Evolutionary conservation across 2,888 invertebrate genomes (phyloP), one percentile per base, ranked within the genome.

Genomic region (Abrostola tripartita): DNA sequence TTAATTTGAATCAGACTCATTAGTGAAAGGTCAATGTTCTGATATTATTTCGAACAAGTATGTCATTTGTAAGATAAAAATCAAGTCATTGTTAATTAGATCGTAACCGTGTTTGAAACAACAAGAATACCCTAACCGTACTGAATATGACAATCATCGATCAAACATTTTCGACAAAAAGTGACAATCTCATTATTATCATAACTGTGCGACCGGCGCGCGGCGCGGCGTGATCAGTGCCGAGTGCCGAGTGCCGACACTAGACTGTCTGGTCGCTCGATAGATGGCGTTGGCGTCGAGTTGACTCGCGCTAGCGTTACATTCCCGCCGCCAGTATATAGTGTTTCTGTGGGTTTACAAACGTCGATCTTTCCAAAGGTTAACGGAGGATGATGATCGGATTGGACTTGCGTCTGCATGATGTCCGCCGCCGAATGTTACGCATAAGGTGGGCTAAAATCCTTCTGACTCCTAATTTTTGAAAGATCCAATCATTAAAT

Each of bases 301-400:
- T 76, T 88, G 78, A 68, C 84, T 79, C 85, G 79, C 86, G 87
- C 70, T 85, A 86, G 81, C 76, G 84, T 86, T 87, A 74, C 70
- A 78, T 80, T 82, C 55, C 53, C 69, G 44, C 14, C 52, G 56
- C 8, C 7, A n/a, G 51, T 51, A 59, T 49, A 61, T 53, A 61
- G 52, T 35, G 12, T 37, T 11, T n/a, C 14, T 2, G 11, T 5
- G 0, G 0, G 9, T 1, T 0, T 0, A 0, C 0, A 0, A 0
- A 1, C 2, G 0, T 73, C 40, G 93, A 93, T 94, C 93, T 93
- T 93, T 93, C 93, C 82, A 90, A 92, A 92, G 93, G 93, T 93
- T 92, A 90, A 93, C 85, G 92, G 93, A 92, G 93, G 66, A 86
- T 94, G 94, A 94, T 94, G 94, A 94, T 92, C 85, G 92, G 93